phyloP scores from a whole-genome alignment of 2,113 vertebrate species.

The Tachysurus fulvidraco region DNA sequence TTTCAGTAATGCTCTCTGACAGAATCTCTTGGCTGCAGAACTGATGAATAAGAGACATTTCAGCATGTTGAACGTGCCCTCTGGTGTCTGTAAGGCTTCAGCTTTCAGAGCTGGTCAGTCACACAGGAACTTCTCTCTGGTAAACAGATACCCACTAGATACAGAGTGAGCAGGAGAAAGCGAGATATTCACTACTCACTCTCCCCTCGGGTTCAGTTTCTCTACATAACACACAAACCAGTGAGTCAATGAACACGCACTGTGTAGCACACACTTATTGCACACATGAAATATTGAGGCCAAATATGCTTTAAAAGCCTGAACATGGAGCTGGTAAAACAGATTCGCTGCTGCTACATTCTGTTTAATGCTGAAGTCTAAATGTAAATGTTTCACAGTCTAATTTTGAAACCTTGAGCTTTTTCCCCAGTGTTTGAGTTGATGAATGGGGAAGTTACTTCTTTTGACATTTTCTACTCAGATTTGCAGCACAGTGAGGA shows the following conservation, averaged over 20 bases:
- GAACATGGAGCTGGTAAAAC: neutral
- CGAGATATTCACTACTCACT: neutral
- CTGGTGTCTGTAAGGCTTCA: conserved; percentile 23
- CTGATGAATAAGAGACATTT: conserved; percentile 28
- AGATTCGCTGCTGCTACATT: neutral
- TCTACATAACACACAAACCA: neutral
- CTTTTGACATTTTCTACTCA: conserved; percentile 13
- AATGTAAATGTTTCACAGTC: neutral
- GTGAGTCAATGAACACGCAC: neutral
- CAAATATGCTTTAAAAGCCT: conserved; percentile 15
- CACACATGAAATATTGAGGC: conserved; percentile 9
- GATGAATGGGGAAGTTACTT: conserved; percentile 9
- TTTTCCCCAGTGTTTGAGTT: conserved; percentile 8
- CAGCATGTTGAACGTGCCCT: conserved; percentile 60
- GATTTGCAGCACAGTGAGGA: conserved; percentile 8
- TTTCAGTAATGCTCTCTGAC: conserved; percentile 6
- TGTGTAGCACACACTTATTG: neutral
- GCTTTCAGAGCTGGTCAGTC: neutral
- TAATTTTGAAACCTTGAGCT: conserved; percentile 4
- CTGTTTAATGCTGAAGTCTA: conserved; percentile 6
- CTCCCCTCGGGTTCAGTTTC: neutral
- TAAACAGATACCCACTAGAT: neutral
- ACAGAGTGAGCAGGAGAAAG: neutral
- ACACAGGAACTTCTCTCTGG: neutral
- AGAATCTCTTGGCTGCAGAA: conserved; percentile 23